A percentile compares a stretch with the other conserved stretches of the same genome.
Evolutionary conservation across 2,113 vertebrate genomes (phyloP).

Genomic region (Melierax canorus): DNA sequence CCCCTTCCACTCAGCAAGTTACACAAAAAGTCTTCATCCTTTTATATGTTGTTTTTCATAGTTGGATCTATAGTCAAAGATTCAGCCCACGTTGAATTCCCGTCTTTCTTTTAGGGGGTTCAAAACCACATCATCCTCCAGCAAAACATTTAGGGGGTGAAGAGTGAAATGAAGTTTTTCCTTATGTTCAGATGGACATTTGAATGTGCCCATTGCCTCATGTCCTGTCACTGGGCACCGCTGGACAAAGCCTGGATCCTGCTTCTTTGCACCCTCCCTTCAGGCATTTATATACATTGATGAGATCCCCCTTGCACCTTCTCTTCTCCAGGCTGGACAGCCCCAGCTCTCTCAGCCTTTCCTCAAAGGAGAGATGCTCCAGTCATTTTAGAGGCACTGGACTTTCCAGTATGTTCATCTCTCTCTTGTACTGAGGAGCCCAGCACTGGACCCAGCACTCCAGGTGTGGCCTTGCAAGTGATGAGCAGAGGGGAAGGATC

Average conservation of each 20-base stretch:
- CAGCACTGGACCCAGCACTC: background rate
- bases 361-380: background rate
- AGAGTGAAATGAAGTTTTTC: background rate
- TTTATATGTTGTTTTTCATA: background rate
- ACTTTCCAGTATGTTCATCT: background rate
- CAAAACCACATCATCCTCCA: background rate
- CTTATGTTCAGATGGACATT: background rate
- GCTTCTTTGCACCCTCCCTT: background rate
- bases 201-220: background rate
- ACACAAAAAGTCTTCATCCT: background rate
- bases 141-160: rapidly evolving
- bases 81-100: background rate
- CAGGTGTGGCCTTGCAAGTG: background rate
- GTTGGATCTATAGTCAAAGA: background rate
- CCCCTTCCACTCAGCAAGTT: background rate
- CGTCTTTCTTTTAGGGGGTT: background rate
- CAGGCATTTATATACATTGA: background rate
- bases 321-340: background rate
- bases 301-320: background rate
- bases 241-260: background rate
- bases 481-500: background rate
- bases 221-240: background rate
- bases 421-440: background rate
- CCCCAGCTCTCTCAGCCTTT: background rate
- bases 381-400: background rate